Base-by-base conservation (phyloP, 2,797 vertebrate genomes). In the Austrolebias charrua region DNA sequence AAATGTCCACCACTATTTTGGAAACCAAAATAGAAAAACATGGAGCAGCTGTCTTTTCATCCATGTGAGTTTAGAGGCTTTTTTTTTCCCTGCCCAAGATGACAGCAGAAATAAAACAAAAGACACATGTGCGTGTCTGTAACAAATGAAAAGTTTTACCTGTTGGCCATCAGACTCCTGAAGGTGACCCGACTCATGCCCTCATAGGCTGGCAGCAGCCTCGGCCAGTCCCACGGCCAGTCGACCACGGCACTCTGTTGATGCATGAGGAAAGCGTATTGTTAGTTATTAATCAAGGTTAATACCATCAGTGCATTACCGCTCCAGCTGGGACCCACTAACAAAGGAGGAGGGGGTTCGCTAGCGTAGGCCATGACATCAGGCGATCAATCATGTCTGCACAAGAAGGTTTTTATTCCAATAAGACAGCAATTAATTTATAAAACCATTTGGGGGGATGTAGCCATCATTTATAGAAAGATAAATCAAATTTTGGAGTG, bases 231-330 rank as follows among this genome's bases (percentile, higher is more conserved):
- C 95, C 96, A 96, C 77, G 89, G 87, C 94, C 95, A 94, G 80
- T 94, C 94, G 76, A 90, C 90, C 90, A 94, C 82, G 58, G 88
- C 63, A 86, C 91, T 91, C 97, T 99, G 96, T 95, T 95, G 94
- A 97, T 92, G 91, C 92, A 99, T 91, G 91, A 92, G 91, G 92
- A 95, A 71, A 91, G 80, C 80, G 85, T 88, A 91, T 92, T 94
- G 92, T 95, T 95, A 94, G 93, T 95, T 95, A 96, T 97, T 96
- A 95, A 97, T 98, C 94, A 95, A 91, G 91, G 91, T 94, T 96
- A 98, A 95, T 94, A 94, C 88, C 91, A 95, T 93, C 91, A 94
- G 92, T 94, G 95, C 94, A 96, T 96, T 95, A 95, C 92, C 90
- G 90, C 91, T 94, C 92, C 95, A 96, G 93, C 93, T 95, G 94